Evolutionary conservation across 2,888 invertebrate genomes (phyloP).

Genomic region (Spialia ferax): DNA sequence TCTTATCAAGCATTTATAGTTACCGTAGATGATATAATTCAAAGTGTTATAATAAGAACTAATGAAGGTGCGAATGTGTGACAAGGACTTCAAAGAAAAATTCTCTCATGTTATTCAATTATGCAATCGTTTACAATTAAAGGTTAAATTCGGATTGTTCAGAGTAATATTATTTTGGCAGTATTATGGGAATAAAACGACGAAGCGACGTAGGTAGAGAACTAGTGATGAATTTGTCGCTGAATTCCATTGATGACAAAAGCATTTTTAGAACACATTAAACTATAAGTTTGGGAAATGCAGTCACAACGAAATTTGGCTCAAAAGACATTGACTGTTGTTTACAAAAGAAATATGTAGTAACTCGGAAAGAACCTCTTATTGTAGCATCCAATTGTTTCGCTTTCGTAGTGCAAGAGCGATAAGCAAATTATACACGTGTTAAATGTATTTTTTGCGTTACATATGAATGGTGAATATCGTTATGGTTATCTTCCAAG

Average conservation of each 20-base stretch:
- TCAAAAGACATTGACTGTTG: neutral
- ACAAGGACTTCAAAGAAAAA: neutral
- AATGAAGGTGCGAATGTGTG: neutral
- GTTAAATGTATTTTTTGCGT: constrained; percentile 39
- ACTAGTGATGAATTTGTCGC: neutral
- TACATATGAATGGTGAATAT: constrained; percentile 30
- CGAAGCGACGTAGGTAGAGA: neutral
- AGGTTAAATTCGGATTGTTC: constrained; percentile 18
- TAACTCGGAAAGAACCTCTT: neutral
- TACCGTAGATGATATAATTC: neutral
- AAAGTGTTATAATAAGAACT: neutral
- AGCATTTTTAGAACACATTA: neutral
- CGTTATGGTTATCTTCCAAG: constrained; percentile 41
- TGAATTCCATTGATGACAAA: neutral
- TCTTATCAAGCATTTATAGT: neutral
- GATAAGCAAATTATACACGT: constrained; percentile 17
- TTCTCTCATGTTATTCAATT: constrained; percentile 23
- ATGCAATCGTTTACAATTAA: constrained; percentile 20
- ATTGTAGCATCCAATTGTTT: constrained; percentile 14
- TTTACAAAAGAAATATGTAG: neutral
- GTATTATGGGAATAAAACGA: neutral
- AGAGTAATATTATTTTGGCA: neutral
- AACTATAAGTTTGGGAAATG: no score
- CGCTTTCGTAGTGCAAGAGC: constrained; percentile 6
- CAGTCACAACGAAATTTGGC: no score